Percentiles rank a stretch among this genome's conserved stretches.
Evolutionary conservation across 2,113 vertebrate species (phyloP).

Genomic region (Paraplagusia blochii): DNA sequence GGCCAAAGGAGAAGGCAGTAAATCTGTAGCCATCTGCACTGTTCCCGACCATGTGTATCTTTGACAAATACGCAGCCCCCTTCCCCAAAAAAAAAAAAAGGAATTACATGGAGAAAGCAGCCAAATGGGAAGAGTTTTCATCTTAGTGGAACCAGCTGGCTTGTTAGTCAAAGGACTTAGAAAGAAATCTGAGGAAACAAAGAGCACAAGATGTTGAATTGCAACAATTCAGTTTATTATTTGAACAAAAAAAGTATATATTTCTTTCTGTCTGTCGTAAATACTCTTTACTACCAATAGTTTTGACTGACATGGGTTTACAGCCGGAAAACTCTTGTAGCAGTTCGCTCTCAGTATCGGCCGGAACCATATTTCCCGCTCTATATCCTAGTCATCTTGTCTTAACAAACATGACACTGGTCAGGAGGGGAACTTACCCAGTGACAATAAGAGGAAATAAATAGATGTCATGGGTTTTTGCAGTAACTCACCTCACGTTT

Average conservation of each 20-base stretch:
- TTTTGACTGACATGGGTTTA: not conserved
- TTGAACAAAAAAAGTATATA: conserved; percentile 7
- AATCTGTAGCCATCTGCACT: conserved; percentile 74
- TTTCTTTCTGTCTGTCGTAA: conserved; percentile 15
- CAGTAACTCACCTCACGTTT: conserved; percentile 8
- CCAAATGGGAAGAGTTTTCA: conserved; percentile 65
- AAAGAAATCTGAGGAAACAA: conserved; percentile 58
- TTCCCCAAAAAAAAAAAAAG: conserved; percentile 36
- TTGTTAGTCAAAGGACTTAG: conserved; percentile 51
- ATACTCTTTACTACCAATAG: not conserved
- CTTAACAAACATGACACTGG: conserved; percentile 14
- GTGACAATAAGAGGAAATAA: conserved; percentile 25
- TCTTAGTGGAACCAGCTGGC: conserved; percentile 70
- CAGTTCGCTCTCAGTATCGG: conserved; percentile 48
- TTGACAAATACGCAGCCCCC: conserved; percentile 64
- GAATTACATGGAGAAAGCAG: conserved; percentile 63
- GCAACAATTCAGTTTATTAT: conserved; percentile 28
- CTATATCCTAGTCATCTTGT: conserved; percentile 17
- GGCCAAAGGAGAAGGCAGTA: conserved; percentile 67
- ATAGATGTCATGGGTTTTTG: conserved; percentile 9
- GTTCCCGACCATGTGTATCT: conserved; percentile 69
- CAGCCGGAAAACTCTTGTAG: not conserved
- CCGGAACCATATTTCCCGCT: conserved; percentile 14
- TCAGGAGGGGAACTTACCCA: conserved; percentile 8
- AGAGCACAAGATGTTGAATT: conserved; percentile 48